These are phyloP conservation scores for Halictus rubicundus DNA, from an alignment of 1,140 invertebrate species.

Conservation along the genomic window DNA sequence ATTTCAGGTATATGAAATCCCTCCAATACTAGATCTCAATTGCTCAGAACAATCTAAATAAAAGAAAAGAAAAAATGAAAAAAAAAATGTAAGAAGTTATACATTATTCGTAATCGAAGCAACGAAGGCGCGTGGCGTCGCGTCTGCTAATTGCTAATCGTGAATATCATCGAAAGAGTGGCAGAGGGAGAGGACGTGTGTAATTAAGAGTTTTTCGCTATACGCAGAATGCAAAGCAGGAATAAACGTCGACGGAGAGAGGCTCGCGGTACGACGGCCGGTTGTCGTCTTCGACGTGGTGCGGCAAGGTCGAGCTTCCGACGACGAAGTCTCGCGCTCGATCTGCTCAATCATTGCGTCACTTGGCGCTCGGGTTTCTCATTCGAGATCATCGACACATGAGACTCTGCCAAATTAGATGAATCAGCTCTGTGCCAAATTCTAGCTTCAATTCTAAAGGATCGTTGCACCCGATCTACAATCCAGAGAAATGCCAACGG, in stretches of 20 bases:
- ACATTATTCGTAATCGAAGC: slow-evolving; percentile 57
- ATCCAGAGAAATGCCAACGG: too few species aligned
- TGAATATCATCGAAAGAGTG: slow-evolving; percentile 37
- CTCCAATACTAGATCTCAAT: slow-evolving; percentile 75
- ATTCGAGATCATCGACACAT: too few species aligned
- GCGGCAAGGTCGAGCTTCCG: too few species aligned
- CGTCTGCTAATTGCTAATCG: slow-evolving; percentile 37
- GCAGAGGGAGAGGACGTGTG: slow-evolving; percentile 8
- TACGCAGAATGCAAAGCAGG: neutral
- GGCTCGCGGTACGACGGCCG: slow-evolving; percentile 24
- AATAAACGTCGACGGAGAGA: neutral
- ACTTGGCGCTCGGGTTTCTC: too few species aligned
- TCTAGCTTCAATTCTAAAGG: too few species aligned
- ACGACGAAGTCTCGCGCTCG: too few species aligned
- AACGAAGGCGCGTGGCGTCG: slow-evolving; percentile 41
- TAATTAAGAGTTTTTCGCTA: slow-evolving; percentile 7
- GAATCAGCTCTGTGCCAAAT: too few species aligned
- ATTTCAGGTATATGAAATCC: slow-evolving; percentile 71
- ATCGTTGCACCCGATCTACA: too few species aligned
- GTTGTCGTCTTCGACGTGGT: neutral
- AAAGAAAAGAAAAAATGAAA: slow-evolving; percentile 36
- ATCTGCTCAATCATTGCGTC: neutral
- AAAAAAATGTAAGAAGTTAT: slow-evolving; percentile 34
- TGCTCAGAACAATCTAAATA: slow-evolving; percentile 72
- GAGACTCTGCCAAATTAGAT: too few species aligned